Evolutionary conservation across 2,888 invertebrate genomes (phyloP).

Genomic region (Galerucella pusilla): DNA sequence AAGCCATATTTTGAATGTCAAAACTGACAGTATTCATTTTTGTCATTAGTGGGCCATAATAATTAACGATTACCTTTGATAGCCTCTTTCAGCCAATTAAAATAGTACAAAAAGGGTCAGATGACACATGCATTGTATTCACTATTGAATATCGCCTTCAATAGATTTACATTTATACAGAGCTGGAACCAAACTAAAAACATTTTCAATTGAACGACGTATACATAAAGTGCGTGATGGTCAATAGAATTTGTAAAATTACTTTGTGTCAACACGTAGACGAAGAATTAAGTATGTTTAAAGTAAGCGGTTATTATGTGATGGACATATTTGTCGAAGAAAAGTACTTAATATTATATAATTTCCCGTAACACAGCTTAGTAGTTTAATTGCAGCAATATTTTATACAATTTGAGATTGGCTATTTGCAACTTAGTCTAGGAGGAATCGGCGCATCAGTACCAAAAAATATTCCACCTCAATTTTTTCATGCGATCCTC

Average conservation of each 20-base stretch:
- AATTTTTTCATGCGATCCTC: too few relatives aligned
- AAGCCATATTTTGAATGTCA: too few relatives aligned
- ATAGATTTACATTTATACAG: not conserved
- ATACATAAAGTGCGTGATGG: not conserved
- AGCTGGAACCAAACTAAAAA: not conserved
- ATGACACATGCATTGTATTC: too few relatives aligned
- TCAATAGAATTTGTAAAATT: not conserved
- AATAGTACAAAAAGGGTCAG: too few relatives aligned
- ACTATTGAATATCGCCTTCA: too few relatives aligned
- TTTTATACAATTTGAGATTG: not conserved
- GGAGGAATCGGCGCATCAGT: too few relatives aligned
- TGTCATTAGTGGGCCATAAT: too few relatives aligned
- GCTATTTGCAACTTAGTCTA: not conserved
- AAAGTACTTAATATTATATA: not conserved
- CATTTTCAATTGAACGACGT: not conserved
- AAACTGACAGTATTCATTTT: too few relatives aligned
- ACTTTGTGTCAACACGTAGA: constrained; percentile 2
- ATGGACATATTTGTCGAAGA: constrained; percentile 4
- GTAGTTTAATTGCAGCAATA: not conserved
- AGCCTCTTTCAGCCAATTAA: too few relatives aligned
- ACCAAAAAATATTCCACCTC: too few relatives aligned
- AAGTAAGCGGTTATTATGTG: constrained; percentile 2
- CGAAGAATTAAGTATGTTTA: constrained; percentile 1
- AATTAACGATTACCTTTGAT: too few relatives aligned
- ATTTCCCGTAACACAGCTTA: not conserved